Evolutionary conservation across 2,113 vertebrate genomes (phyloP), one percentile per base, ranked within the genome.

Genomic region (Hippocampus abdominalis): DNA sequence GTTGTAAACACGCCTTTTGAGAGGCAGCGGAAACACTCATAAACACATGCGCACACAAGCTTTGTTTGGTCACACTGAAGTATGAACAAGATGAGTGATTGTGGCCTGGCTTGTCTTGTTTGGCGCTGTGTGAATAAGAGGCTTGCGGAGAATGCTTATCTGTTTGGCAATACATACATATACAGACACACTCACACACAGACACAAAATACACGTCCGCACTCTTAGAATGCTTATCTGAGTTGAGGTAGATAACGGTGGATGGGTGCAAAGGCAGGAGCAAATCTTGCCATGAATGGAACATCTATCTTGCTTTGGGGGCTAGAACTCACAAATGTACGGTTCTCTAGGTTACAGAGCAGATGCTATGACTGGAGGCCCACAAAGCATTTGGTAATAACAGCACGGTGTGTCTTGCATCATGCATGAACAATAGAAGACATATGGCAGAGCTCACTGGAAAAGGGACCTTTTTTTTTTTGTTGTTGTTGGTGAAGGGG

Each of bases 141-240:
- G 80, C 75, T 85, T 79, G 81, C 71, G 59, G 62, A 70, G 56
- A 67, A 70, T 64, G 72, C 85, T 87, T 88, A 89, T 89, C 85
- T 79, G 75, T 84, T 80, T 79, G 77, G 73, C 69, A 53, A 69
- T 12, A 48, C 20, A 36, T 21, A 32, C 63, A 27, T 23, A 42
- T 44, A 59, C 70, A 66, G 23, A 36, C 51, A 57, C 63, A 25
- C 69, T 61, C 63, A 10, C 46, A 63, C 25, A 44, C 66, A 20
- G 25, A 63, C 29, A 49, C 49, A 40, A 36, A 39, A 62, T 69
- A 69, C 60, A 57, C 51, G 60, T 46, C 39, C 40, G 36, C 57
- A 59, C 73, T 75, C 70, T 66, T 76, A 48, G 64, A 67, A 51
- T 59, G 68, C 76, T 84, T 85, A 85, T 87, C 81, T 63, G 51